These are phyloP conservation scores for Saccostrea echinata DNA, from an alignment of 1,140 invertebrate species.

Conservation along the genomic window DNA sequence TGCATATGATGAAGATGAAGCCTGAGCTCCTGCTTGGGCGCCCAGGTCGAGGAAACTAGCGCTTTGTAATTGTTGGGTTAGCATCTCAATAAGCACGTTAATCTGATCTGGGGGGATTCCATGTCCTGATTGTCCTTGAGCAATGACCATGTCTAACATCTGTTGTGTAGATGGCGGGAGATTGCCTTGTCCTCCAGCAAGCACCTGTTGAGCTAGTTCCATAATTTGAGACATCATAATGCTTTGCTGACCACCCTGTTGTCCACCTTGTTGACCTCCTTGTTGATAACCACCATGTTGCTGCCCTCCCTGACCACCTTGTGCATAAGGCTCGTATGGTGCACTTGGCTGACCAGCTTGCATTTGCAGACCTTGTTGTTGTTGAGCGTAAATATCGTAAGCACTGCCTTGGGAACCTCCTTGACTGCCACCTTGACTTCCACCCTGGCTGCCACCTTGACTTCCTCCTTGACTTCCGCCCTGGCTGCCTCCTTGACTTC, in stretches of 20 bases:
- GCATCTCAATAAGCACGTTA: neutral
- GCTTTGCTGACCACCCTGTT: constrained; percentile 1
- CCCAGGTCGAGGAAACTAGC: neutral
- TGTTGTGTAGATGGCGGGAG: neutral
- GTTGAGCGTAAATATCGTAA: constrained; percentile 3
- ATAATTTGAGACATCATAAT: constrained; percentile 22
- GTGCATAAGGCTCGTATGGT: neutral
- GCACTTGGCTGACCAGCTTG: neutral
- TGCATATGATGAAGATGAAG: neutral
- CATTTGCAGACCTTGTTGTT: constrained; percentile 8
- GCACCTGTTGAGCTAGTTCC: neutral
- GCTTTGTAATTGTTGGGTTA: neutral
- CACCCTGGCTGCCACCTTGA: neutral
- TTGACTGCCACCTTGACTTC: neutral
- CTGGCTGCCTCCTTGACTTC: neutral
- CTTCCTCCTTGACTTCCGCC: neutral
- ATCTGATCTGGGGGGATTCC: neutral
- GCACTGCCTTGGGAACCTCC: neutral
- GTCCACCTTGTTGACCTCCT: neutral
- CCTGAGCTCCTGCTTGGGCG: neutral
- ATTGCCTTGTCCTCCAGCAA: neutral
- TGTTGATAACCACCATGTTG: neutral
- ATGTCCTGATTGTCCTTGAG: neutral
- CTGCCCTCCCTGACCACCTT: neutral
- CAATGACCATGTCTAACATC: neutral